These are phyloP conservation scores for Polyergus mexicanus DNA, from an alignment of 1,140 invertebrate genomes.

Conservation along the genomic window DNA sequence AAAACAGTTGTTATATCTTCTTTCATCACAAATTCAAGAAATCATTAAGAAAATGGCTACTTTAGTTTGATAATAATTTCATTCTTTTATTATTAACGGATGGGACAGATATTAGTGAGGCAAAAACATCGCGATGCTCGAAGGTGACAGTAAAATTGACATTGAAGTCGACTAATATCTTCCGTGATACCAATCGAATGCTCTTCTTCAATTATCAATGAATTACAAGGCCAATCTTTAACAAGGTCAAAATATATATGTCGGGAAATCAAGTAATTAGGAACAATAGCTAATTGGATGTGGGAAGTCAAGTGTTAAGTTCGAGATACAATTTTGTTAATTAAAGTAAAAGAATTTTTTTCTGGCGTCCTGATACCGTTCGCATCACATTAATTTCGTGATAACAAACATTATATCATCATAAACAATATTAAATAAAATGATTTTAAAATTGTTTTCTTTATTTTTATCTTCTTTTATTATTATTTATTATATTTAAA, in stretches of 20 bases:
- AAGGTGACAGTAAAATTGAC: slow-evolving; percentile 17
- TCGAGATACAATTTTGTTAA: neutral
- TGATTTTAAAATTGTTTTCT: slow-evolving; percentile 12
- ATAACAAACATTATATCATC: neutral
- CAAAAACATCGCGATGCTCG: neutral
- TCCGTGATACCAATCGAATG: slow-evolving; percentile 53
- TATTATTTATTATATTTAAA: neutral
- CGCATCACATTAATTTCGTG: neutral
- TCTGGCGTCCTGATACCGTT: neutral
- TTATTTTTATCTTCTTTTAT: neutral
- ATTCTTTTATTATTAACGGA: slow-evolving; percentile 29
- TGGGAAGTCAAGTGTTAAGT: slow-evolving; percentile 6
- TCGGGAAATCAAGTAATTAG: slow-evolving; percentile 33
- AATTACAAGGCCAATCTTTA: slow-evolving; percentile 54
- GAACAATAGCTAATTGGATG: slow-evolving; percentile 19
- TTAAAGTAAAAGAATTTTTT: neutral
- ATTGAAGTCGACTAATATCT: slow-evolving; percentile 26
- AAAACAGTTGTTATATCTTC: neutral
- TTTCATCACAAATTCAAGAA: slow-evolving; percentile 7
- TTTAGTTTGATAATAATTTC: neutral
- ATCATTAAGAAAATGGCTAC: neutral
- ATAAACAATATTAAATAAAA: neutral
- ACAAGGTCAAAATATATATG: slow-evolving; percentile 6
- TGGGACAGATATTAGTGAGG: neutral
- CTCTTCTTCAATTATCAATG: slow-evolving; percentile 69